Conservation (phyloP, 2,113 vertebrate species). For the Pampusana beccarii region DNA sequence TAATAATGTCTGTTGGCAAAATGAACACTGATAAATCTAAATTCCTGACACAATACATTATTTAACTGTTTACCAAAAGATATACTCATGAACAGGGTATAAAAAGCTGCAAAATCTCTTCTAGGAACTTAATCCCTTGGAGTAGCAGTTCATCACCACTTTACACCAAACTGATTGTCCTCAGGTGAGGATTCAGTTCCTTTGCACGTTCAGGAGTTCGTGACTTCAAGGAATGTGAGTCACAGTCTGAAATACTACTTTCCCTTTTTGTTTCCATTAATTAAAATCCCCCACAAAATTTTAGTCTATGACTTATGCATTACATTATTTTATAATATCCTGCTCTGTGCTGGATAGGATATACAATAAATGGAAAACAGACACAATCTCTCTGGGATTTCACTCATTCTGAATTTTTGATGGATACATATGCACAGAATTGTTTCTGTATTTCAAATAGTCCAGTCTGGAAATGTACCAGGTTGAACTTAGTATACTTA, state of each 20-base stretch:
- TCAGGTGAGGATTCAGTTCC: neutral
- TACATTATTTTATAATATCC: slow-evolving; percentile 13
- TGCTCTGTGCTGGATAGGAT: neutral
- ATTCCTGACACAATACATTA: neutral
- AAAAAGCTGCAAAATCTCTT: neutral
- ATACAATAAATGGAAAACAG: slow-evolving; percentile 11
- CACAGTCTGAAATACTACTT: neutral
- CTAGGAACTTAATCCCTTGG: neutral
- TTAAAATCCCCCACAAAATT: neutral
- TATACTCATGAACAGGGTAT: neutral
- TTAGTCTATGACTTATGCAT: neutral
- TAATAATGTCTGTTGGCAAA: neutral
- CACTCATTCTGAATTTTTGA: neutral
- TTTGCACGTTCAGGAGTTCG: neutral
- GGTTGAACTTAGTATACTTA: neutral
- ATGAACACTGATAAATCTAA: neutral
- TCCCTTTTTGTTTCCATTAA: neutral
- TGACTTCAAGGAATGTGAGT: neutral
- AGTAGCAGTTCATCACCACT: neutral
- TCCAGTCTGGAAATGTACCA: neutral
- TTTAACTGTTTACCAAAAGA: neutral
- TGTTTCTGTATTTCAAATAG: neutral
- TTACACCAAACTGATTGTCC: rapidly evolving
- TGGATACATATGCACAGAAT: neutral
- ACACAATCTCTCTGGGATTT: neutral